phyloP scores from a whole-genome alignment of 2,797 vertebrate genomes.

The Falco cherrug region DNA sequence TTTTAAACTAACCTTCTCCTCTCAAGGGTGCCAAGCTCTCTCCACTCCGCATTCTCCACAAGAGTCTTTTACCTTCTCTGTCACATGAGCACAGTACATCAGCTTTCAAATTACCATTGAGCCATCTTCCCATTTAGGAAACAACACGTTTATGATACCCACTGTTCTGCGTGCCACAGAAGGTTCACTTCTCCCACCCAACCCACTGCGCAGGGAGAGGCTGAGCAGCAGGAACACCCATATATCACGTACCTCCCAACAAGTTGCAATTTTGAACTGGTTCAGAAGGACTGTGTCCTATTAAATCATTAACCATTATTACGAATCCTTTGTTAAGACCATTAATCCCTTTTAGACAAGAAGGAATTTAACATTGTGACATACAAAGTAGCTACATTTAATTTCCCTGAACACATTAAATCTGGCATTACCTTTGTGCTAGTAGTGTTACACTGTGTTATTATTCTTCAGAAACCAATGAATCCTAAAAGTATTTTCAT shows the following conservation, averaged over 20 bases:
- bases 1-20: neutral
- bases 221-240: neutral
- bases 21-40: neutral
- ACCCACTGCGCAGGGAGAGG: neutral
- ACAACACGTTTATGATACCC: neutral
- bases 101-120: neutral
- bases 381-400: neutral
- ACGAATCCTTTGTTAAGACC: neutral
- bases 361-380: neutral
- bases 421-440: neutral
- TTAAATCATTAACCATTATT: neutral
- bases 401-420: neutral
- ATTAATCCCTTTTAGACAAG: neutral
- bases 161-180: neutral
- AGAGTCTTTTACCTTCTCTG: neutral
- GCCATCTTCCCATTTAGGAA: accelerated
- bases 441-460: neutral
- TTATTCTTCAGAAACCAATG: neutral
- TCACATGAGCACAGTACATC: neutral
- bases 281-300: neutral
- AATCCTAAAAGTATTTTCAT: neutral
- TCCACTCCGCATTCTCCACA: neutral
- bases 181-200: neutral
- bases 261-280: neutral
- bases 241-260: neutral